Base-by-base conservation (phyloP, 2,888 invertebrate genomes). In the Coelinius sp. region DNA sequence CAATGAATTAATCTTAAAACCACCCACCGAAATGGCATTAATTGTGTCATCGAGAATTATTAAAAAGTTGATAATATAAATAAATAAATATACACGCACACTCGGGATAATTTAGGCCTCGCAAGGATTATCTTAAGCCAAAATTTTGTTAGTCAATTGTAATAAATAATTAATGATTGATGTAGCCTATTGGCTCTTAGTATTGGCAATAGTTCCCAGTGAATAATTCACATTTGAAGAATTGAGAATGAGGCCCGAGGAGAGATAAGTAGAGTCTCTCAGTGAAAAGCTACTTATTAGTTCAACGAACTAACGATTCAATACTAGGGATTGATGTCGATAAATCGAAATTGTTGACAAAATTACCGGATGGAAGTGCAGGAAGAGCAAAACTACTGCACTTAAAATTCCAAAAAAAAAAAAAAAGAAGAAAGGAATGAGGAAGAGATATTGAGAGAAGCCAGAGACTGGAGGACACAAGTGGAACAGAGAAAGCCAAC, bases 261-360 rank as follows among this genome's bases (percentile, higher is more conserved):
- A 8, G 8, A 5, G 17, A 5, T 1, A 2, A 35, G 35, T 35
- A 6, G 12, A 41, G 5, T 41, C n/a, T 4, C 10, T n/a, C 12
- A 41, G 41, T 41, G 12, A 41, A 41, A 41, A 75, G 73, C 66
- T 71, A 64, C 73, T 75, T 75, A 71, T 73, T 75, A 38, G 62
- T 72, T 75, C 59, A 70, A 24, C 56, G 73, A 75, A 62, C 69
- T n/a, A 71, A 62, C 41, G 27, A 67, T 46, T 22, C 27, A 31
- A 12, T 27, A 31, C 12, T 7, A 22, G 41, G 67, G 67, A 68
- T 35, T 56, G 70, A 77, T 73, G 74, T n/a, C 52, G 38, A 59
- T 56, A 72, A 52, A 41, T 62, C 52, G 25, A 68, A 56, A 41
- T 24, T 62, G 62, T 44, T 24, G 46, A 31, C 17, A 49, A 62